Evolutionary conservation across 2,888 invertebrate species (phyloP), one percentile per base, ranked within the genome.

Genomic region (Rhabditoides inermis): DNA sequence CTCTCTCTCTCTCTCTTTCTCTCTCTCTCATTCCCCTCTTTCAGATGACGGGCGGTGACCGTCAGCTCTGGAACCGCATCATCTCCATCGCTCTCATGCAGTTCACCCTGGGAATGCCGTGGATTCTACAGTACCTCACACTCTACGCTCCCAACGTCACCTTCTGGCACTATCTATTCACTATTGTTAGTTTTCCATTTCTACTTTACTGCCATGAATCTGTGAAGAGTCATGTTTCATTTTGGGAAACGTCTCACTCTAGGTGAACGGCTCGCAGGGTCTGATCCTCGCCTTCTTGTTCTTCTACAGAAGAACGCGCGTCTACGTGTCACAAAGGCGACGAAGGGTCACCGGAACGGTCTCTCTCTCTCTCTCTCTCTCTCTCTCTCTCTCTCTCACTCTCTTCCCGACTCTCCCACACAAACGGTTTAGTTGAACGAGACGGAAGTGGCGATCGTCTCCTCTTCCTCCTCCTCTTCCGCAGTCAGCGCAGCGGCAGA

Each of bases 91-190:
- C 68, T 0, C 50, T 65, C 5, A 65, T 66, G 59, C 65, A 66
- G 47, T 53, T 68, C n/a, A 60, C 61, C 0, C 54, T 68, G 23
- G 69, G 69, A 36, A 44, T 63, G 40, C 69, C 69, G 7, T 68
- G 67, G 69, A 51, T 64, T n/a, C 59, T 68, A 7, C 70, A 70
- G 51, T 70, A 68, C 45, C 53, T 65, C n/a, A 64, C 68, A n/a
- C 51, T 70, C 2, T 67, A 60, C 45, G 46, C 58, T 2, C 63
- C 67, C 0, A 53, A 58, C 23, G 55, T 60, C 1, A 66, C 68
- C 1, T 53, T 55, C 26, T 70, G 63, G 61, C 68, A 70, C 51
- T 70, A 69, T 36, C 35, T 61, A 2, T 70, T 70, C 57, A 70
- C 67, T 3, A 67, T 70, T 18, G 41, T 52, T 4, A 58, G n/a